Conservation (phyloP, 2,113 vertebrate genomes). For the Myotis lucifugus region DNA sequence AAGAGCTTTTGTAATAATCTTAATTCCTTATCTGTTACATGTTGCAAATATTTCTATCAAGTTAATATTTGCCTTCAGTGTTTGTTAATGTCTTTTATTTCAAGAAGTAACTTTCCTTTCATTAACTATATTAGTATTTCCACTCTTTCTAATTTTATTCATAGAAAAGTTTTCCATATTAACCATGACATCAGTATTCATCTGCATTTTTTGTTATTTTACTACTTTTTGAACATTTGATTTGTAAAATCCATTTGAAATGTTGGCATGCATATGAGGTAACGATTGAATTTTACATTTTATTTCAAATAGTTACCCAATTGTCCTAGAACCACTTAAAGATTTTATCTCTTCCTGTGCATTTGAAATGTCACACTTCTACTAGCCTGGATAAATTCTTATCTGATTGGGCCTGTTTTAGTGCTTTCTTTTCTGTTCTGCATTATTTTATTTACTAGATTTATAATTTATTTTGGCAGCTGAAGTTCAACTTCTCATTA, state of each 20-base stretch:
- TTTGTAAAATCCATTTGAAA: conserved; percentile 33
- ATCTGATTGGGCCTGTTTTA: neutral
- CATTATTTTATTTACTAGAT: conserved; percentile 32
- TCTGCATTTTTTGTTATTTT: neutral
- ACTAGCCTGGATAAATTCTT: neutral
- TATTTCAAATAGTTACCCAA: conserved; percentile 9
- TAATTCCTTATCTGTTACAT: conserved; percentile 27
- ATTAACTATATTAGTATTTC: neutral
- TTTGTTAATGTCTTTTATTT: conserved; percentile 43
- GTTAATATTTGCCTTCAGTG: neutral
- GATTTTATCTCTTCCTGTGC: neutral
- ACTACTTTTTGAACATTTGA: conserved; percentile 30
- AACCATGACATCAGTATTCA: neutral
- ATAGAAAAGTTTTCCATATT: neutral
- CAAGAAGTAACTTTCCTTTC: neutral
- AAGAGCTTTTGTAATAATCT: neutral
- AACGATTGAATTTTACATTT: conserved; percentile 29
- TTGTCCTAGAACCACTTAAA: neutral
- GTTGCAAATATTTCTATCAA: neutral
- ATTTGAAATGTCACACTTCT: conserved; percentile 27
- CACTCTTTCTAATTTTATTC: neutral
- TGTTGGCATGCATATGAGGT: neutral
- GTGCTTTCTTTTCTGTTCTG: neutral
- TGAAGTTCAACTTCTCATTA: conserved; percentile 34
- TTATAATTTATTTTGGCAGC: conserved; percentile 37